These are phyloP conservation scores for Brachyopa scutellaris DNA, from an alignment of 2,888 invertebrate genomes.

Conservation along the genomic window DNA sequence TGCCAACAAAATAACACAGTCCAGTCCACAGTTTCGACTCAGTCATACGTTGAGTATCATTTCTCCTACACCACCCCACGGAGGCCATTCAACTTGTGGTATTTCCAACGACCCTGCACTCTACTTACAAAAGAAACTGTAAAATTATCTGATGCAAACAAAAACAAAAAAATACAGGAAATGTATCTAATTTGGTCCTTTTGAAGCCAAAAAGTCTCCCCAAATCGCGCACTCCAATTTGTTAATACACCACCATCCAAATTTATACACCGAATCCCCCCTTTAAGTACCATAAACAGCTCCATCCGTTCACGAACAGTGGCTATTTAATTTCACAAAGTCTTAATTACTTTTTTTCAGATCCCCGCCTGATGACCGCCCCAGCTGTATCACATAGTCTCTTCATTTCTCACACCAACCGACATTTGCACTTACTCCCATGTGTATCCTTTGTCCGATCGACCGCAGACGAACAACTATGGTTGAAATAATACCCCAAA, in stretches of 20 bases:
- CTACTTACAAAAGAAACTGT: too few relatives aligned
- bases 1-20: too few relatives aligned
- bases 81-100: too few relatives aligned
- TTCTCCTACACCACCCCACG: too few relatives aligned
- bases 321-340: conserved; percentile 43
- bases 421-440: conserved; percentile 20
- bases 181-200: too few relatives aligned
- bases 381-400: not conserved
- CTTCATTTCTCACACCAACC: not conserved
- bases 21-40: too few relatives aligned
- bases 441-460: conserved; percentile 44
- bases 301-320: conserved; percentile 6
- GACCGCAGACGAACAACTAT: conserved; percentile 42
- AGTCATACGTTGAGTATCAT: too few relatives aligned
- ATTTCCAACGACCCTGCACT: too few relatives aligned
- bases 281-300: conserved; percentile 3
- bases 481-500: conserved; percentile 13
- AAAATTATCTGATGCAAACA: too few relatives aligned
- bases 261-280: not conserved
- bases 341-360: conserved; percentile 57
- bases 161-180: too few relatives aligned
- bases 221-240: not conserved
- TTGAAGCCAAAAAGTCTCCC: not conserved
- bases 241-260: not conserved
- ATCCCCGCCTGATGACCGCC: conserved; percentile 27